Evolutionary conservation across 1,140 invertebrate genomes (phyloP).

Genomic region (Manduca sexta): DNA sequence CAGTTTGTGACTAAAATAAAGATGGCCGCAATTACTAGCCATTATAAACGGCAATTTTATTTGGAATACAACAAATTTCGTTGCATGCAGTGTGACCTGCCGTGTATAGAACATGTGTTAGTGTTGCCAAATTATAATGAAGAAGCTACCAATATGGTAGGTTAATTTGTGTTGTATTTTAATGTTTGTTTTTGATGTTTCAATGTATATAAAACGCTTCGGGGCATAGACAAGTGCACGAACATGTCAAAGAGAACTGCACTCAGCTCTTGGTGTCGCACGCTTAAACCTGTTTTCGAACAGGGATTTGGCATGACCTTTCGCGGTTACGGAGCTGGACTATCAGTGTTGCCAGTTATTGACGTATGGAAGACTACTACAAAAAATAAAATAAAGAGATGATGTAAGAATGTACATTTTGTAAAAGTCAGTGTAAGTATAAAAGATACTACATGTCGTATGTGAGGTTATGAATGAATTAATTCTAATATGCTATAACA

Average conservation of each 20-base stretch:
- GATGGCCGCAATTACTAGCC: background rate
- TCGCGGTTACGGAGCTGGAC: slow-evolving; percentile 42
- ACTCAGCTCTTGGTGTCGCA: slow-evolving; percentile 41
- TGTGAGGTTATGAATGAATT: slow-evolving; percentile 6
- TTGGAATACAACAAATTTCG: too few species aligned
- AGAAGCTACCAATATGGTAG: too few species aligned
- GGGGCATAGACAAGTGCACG: too few species aligned
- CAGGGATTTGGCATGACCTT: slow-evolving; percentile 42
- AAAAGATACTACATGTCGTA: background rate
- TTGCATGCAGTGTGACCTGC: too few species aligned
- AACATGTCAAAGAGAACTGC: background rate
- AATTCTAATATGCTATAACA: slow-evolving; percentile 14
- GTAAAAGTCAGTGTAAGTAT: background rate
- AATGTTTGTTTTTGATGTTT: too few species aligned
- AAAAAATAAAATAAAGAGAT: slow-evolving; percentile 2
- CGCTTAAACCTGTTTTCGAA: slow-evolving; percentile 41
- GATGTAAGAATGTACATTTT: too few species aligned
- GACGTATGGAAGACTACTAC: slow-evolving; percentile 15
- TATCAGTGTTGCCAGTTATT: slow-evolving; percentile 13
- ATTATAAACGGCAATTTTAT: too few species aligned
- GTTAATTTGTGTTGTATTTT: too few species aligned
- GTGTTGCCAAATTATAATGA: too few species aligned
- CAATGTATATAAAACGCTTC: too few species aligned
- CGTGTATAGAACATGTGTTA: too few species aligned
- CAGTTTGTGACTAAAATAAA: slow-evolving; percentile 14